Conservation (phyloP, 2,888 invertebrate species). For the Cephalotes varians region DNA sequence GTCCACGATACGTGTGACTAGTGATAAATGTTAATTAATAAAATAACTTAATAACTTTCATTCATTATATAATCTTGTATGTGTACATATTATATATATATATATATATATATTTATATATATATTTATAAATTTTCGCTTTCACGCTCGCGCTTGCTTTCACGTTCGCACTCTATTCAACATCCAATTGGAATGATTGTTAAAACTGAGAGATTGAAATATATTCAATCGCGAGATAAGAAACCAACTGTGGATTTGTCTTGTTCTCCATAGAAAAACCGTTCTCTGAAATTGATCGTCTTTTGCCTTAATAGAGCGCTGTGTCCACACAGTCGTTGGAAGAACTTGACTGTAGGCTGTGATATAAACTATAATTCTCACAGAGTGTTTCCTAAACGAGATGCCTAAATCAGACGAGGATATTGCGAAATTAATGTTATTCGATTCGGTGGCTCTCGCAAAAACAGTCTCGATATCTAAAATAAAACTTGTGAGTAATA, state of each 20-base stretch:
- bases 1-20: slow-evolving; percentile 82
- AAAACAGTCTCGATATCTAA: slow-evolving; percentile 54
- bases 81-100: slow-evolving; percentile 66
- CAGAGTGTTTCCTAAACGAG: slow-evolving; percentile 16
- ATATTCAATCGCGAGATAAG: slow-evolving; percentile 53
- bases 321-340: slow-evolving; percentile 57
- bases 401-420: slow-evolving; percentile 27
- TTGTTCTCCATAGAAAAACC: slow-evolving; percentile 22
- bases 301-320: background rate
- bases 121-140: slow-evolving; percentile 70
- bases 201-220: slow-evolving; percentile 72
- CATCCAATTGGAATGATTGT: slow-evolving; percentile 81
- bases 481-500: slow-evolving; percentile 73
- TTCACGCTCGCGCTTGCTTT: slow-evolving; percentile 55
- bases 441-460: slow-evolving; percentile 55
- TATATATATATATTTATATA: slow-evolving; percentile 56
- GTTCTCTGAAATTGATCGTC: slow-evolving; percentile 5
- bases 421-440: slow-evolving; percentile 15
- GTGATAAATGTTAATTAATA: slow-evolving; percentile 80
- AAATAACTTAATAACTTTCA: slow-evolving; percentile 81
- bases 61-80: slow-evolving; percentile 67
- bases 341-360: slow-evolving; percentile 63
- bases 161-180: slow-evolving; percentile 64
- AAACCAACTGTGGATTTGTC: slow-evolving; percentile 14
- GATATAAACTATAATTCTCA: slow-evolving; percentile 56